These are phyloP conservation scores for Hedya salicella DNA, from an alignment of 2,888 invertebrate species.

Conservation along the genomic window DNA sequence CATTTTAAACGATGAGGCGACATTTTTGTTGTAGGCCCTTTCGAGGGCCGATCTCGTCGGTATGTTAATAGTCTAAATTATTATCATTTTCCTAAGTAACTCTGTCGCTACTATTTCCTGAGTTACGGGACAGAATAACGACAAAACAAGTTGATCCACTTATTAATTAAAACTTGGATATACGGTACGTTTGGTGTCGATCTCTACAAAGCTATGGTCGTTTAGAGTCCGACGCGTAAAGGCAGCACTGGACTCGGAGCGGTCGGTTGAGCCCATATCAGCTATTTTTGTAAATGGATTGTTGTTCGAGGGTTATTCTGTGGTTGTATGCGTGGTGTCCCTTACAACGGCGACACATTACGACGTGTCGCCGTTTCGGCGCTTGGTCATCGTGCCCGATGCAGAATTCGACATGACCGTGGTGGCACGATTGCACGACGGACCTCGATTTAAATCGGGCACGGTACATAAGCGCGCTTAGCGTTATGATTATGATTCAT, in stretches of 20 bases:
- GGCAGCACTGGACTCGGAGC: neutral
- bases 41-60: too few species aligned
- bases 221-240: constrained; percentile 9
- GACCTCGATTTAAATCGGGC: neutral
- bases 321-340: constrained; percentile 8
- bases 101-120: too few species aligned
- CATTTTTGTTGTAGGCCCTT: too few species aligned
- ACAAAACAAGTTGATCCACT: too few species aligned
- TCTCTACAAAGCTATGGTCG: neutral
- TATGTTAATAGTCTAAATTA: too few species aligned
- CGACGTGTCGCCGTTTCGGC: neutral
- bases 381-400: neutral
- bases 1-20: too few species aligned
- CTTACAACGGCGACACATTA: too few species aligned
- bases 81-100: too few species aligned
- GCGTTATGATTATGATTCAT: constrained; percentile 1
- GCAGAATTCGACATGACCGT: neutral
- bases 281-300: constrained; percentile 37
- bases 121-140: too few species aligned
- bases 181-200: neutral
- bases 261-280: constrained; percentile 26
- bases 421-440: neutral
- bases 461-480: neutral
- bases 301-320: constrained; percentile 26
- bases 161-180: too few species aligned